phyloP scores from a whole-genome alignment of 2,113 vertebrate species.

The Piaya cayana region DNA sequence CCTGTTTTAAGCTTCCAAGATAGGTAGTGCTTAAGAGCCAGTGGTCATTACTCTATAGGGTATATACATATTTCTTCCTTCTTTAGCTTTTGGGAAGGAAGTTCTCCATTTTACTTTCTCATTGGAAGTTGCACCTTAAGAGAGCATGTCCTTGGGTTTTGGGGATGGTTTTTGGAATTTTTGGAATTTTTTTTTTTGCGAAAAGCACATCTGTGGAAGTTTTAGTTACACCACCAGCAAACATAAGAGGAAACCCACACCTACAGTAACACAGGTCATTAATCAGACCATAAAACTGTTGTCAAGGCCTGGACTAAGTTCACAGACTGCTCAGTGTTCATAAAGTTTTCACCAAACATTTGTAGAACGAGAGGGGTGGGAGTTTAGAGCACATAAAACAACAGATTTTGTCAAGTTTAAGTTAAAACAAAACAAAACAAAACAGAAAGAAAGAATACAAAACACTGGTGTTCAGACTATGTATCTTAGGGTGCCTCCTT shows the following conservation, averaged over 20 bases:
- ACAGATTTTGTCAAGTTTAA: background rate
- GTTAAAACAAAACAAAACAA: background rate
- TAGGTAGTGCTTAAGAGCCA: background rate
- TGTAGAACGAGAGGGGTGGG: background rate
- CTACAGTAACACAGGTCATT: constrained; percentile 8
- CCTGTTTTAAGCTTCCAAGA: background rate
- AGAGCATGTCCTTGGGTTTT: background rate
- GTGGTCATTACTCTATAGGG: background rate
- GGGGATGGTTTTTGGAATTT: no score
- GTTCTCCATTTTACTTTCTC: background rate
- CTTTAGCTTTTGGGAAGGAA: background rate
- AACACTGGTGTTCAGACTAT: background rate
- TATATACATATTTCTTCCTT: background rate
- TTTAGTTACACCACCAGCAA: background rate
- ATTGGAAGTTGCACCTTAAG: background rate
- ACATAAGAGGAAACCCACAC: constrained; percentile 25
- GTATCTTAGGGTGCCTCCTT: background rate
- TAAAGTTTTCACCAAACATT: background rate
- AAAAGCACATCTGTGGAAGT: background rate
- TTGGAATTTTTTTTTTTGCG: background rate
- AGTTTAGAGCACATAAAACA: background rate
- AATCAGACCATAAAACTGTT: constrained; percentile 13
- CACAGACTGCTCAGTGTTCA: background rate
- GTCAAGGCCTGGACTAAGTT: background rate
- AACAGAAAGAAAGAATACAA: no score